Evolutionary conservation across 2,888 invertebrate species (phyloP).

Genomic region (Drosophila mayaguana): DNA sequence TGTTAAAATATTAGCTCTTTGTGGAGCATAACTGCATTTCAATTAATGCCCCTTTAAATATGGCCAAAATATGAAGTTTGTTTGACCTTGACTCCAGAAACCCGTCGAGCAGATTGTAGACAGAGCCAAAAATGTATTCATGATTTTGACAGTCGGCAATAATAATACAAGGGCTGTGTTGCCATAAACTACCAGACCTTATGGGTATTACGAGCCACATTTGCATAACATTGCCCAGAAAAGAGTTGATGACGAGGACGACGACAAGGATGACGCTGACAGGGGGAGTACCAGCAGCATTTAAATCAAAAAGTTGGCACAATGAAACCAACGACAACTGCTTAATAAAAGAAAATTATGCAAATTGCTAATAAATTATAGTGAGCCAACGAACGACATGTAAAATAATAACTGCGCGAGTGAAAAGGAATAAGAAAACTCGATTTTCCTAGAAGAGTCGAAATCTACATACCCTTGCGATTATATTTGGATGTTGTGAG

Average conservation of each 20-base stretch:
- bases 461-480: background rate
- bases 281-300: constrained; percentile 41
- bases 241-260: constrained; percentile 62
- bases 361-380: constrained; percentile 82
- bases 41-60: constrained; percentile 1
- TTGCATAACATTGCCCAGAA: constrained; percentile 73
- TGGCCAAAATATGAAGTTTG: background rate
- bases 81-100: constrained; percentile 22
- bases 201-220: constrained; percentile 60
- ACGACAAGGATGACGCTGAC: constrained; percentile 13
- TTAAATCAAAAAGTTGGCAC: constrained; percentile 66
- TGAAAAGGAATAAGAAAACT: constrained; percentile 19
- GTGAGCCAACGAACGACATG: constrained; percentile 76
- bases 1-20: constrained; percentile 2
- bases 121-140: constrained; percentile 34
- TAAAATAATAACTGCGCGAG: constrained; percentile 75
- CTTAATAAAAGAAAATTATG: constrained; percentile 80
- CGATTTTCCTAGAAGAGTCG: background rate
- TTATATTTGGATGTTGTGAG: background rate
- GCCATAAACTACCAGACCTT: constrained; percentile 58
- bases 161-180: constrained; percentile 50
- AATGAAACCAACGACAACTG: constrained; percentile 66
- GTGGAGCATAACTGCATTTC: constrained; percentile 4
- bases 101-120: constrained; percentile 20
- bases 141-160: constrained; percentile 51